Evolutionary conservation across 2,797 vertebrate species (phyloP), one percentile per base, ranked within the genome.

Genomic region (Fistularia commersonii): DNA sequence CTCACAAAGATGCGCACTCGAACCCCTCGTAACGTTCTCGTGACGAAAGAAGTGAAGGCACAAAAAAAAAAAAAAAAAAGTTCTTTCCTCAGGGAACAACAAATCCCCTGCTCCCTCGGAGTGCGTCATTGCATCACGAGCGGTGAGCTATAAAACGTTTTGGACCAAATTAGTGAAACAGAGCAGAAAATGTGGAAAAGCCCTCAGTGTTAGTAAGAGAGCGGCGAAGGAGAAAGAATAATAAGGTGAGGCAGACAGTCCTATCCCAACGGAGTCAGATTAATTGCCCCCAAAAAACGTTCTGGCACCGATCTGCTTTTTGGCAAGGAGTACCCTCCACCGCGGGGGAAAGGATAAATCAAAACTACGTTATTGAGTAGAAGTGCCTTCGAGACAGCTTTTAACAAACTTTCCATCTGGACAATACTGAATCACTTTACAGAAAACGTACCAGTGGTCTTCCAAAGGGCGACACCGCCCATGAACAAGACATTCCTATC

Each of bases 181-280:
- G 71, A 60, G 67, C 44, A 61, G 54, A 72, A 76, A 54, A 69
- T 58, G 46, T 55, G 59, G 43, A 42, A 65, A 70, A 66, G 41
- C 39, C 33, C 31, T 53, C 1, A 6, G 52, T 32, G 12, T 8
- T 13, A 2, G 2, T 31, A 34, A 23, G 23, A 60, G 43, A 60
- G 8, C n/a, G 47, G 13, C 39, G n/a, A 1, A 32, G 5, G 15
- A 46, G 1, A 8, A 3, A 10, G 11, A 23, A 31, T 31, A 31
- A 44, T 11, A 44, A 23, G 23, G 10, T 11, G 10, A 9, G 37
- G 37, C 11, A 11, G 11, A 38, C 10, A 38, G 5, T 5, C 8
- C 8, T 11, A 9, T 9, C 37, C 8, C 8, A 10, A 5, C 8
- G 11, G 10, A 10, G 5, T 38, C 37, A 38, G 37, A 38, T 38